These are phyloP conservation scores for Acipenser ruthenus DNA, from an alignment of 2,797 vertebrate genomes.

Conservation along the genomic window DNA sequence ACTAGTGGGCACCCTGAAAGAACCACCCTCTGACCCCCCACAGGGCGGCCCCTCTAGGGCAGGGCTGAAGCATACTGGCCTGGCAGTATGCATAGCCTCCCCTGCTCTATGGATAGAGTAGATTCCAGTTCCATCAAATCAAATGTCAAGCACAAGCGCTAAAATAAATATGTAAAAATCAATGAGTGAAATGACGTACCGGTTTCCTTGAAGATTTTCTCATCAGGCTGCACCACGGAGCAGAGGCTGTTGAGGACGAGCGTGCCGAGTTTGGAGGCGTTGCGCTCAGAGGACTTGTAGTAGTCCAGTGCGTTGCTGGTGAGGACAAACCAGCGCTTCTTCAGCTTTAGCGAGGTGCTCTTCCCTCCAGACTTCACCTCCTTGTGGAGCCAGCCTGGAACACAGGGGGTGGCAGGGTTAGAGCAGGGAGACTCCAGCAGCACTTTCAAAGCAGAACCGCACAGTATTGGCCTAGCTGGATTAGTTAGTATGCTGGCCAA, in stretches of 20 bases:
- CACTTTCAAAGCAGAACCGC: not conserved
- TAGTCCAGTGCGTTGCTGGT: constrained; percentile 82
- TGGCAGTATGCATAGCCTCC: too few species aligned
- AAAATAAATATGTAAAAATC: not conserved
- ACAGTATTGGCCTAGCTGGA: too few species aligned
- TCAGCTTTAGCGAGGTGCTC: constrained; percentile 79
- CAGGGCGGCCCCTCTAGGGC: too few species aligned
- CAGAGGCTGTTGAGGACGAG: constrained; percentile 88
- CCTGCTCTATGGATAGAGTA: too few species aligned
- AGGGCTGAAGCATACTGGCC: too few species aligned
- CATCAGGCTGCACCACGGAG: constrained; percentile 77
- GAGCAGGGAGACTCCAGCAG: not conserved
- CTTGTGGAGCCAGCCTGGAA: constrained; percentile 84
- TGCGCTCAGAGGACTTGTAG: constrained; percentile 81
- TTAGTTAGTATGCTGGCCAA: too few species aligned
- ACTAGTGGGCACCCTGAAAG: too few species aligned
- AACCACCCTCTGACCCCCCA: too few species aligned
- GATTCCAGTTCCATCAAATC: too few species aligned
- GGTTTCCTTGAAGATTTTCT: constrained; percentile 81
- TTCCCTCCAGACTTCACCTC: constrained; percentile 78
- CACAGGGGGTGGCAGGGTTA: not conserved
- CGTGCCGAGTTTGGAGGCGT: constrained; percentile 74
- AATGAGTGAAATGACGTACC: constrained; percentile 48
- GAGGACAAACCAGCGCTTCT: constrained; percentile 89
- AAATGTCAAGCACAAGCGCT: too few species aligned